A percentile compares a stretch with the other conserved stretches of the same genome.
These are phyloP conservation scores for Spodoptera litura DNA, from an alignment of 1,140 invertebrate genomes.

Conservation along the genomic window DNA sequence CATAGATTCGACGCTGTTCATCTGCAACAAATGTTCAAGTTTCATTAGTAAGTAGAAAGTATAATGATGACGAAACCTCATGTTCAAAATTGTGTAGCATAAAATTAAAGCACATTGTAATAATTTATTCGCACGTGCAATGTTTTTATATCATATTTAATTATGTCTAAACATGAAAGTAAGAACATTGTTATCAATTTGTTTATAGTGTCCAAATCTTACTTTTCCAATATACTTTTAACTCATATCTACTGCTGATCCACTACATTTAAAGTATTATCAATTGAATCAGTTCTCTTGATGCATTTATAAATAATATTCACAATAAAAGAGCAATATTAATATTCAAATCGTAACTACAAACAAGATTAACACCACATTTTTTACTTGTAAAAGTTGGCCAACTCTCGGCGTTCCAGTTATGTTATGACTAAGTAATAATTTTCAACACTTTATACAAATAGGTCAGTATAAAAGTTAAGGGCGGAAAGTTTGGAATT, in stretches of 20 bases:
- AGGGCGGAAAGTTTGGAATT: constrained; percentile 62
- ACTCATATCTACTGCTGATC: no score
- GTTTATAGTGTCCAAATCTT: no score
- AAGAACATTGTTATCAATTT: no score
- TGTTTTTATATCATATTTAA: no score
- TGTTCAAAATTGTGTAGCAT: not conserved
- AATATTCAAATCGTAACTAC: constrained; percentile 33
- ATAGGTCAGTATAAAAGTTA: constrained; percentile 61
- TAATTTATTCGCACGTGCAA: no score
- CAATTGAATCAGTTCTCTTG: not conserved
- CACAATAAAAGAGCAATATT: constrained; percentile 1
- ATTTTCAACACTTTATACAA: constrained; percentile 58
- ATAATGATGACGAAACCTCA: no score
- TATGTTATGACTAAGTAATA: constrained; percentile 53
- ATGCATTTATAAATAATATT: not conserved
- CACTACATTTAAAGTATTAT: no score
- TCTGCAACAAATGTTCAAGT: constrained; percentile 58
- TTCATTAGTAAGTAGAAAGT: no score
- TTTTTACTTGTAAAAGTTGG: constrained; percentile 46
- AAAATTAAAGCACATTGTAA: not conserved
- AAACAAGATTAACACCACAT: constrained; percentile 45
- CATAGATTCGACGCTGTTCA: constrained; percentile 80
- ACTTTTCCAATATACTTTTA: no score
- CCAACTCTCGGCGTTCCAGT: constrained; percentile 34
- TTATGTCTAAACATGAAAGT: no score